Conservation (phyloP, 2,113 vertebrate species). For the Muntiacus reevesi region DNA sequence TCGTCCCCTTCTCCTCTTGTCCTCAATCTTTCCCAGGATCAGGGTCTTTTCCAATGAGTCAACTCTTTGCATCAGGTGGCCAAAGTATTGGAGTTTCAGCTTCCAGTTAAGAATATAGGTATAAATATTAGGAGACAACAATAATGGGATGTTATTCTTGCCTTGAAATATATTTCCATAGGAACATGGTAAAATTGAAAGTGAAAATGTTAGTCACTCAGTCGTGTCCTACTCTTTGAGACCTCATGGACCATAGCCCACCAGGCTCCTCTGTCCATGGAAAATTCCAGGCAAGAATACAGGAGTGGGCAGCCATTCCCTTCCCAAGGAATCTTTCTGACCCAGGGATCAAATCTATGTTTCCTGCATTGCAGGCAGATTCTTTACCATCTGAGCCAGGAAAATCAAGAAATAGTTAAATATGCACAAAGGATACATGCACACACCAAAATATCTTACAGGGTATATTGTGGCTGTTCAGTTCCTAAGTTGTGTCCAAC, state of each 20-base stretch:
- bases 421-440: not conserved
- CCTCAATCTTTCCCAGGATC: too few relatives aligned
- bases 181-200: not conserved
- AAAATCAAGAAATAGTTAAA: not conserved
- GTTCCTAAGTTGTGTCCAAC: rapidly evolving
- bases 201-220: not conserved
- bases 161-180: not conserved
- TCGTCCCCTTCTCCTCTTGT: too few relatives aligned
- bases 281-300: not conserved
- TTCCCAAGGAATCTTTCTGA: not conserved
- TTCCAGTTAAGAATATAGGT: not conserved
- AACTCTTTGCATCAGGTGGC: too few relatives aligned
- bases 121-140: not conserved
- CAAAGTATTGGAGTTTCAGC: too few relatives aligned
- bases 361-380: not conserved
- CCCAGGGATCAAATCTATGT: not conserved
- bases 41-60: too few relatives aligned
- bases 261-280: not conserved
- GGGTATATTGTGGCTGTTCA: not conserved
- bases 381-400: not conserved
- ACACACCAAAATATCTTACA: not conserved
- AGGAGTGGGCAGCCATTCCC: not conserved
- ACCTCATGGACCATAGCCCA: not conserved
- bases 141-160: not conserved
- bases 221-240: not conserved